Evolutionary conservation across 1,140 invertebrate genomes (phyloP).

Genomic region (Trichonephila inaurata): DNA sequence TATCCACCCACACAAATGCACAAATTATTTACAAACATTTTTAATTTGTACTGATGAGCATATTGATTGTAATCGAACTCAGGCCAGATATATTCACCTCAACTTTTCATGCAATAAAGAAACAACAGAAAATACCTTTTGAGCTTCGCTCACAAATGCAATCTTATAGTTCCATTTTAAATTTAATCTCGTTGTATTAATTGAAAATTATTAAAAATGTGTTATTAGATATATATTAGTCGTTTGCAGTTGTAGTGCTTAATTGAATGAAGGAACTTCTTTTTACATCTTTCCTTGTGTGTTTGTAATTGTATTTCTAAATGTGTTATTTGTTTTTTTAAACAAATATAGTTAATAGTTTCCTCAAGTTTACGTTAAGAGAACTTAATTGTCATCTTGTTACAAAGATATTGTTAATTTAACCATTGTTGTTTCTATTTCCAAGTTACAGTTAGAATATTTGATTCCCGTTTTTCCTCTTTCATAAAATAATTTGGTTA

Average conservation of each 20-base stretch:
- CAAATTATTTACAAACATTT: not conserved
- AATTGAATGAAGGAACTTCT: not conserved
- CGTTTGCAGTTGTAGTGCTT: not conserved
- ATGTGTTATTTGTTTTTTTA: not conserved
- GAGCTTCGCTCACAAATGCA: conserved; percentile 27
- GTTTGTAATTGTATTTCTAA: not conserved
- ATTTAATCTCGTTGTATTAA: not conserved
- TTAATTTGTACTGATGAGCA: not conserved
- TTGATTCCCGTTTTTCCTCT: not conserved
- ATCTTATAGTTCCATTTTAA: not conserved
- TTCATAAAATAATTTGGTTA: not conserved
- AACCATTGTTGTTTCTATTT: not conserved
- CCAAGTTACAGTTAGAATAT: not conserved
- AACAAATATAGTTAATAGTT: not conserved
- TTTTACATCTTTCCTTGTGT: not conserved
- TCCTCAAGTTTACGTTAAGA: not conserved
- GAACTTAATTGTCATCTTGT: not conserved
- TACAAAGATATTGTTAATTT: conserved; percentile 18
- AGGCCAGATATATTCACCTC: conserved; percentile 53
- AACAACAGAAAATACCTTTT: not conserved
- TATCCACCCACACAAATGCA: not conserved
- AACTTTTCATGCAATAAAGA: conserved; percentile 50
- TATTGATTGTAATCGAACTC: conserved; percentile 36
- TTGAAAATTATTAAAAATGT: not conserved
- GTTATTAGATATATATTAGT: not conserved